Evolutionary conservation across 2,888 invertebrate species (phyloP), one percentile per base, ranked within the genome.

Genomic region (Digitonthophagus gazella): DNA sequence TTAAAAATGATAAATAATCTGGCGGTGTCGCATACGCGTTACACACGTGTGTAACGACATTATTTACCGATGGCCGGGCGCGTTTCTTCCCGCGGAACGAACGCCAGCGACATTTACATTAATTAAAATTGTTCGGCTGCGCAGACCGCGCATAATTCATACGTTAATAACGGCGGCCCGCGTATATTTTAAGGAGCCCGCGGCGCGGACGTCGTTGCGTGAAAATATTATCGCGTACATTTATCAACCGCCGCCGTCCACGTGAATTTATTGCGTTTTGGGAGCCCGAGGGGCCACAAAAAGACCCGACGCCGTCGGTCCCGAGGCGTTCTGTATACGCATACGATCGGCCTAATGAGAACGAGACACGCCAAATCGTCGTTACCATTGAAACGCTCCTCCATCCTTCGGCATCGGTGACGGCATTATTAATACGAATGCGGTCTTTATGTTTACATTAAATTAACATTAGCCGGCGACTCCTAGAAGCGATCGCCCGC

Each of bases 381-480:
- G 80, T 80, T 80, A 80, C 76, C 75, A 77, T 79, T 76, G 77
- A 78, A 79, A 78, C 79, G 79, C 75, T 76, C 78, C 76, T 76
- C 76, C 76, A 75, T 74, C 74, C 73, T 61, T 73, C 76, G 28
- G 28, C 28, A 11, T 44, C 28, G 28, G 28, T 78, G 78, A 79
- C 79, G 78, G 78, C 72, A 78, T 78, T 78, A 79, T 79, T 79
- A 78, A 79, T 79, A 76, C 73, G 69, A 72, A 74, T 73, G 73
- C 72, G 72, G 75, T 74, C 74, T 76, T 76, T 76, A 77, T 77
- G 76, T 78, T 78, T 77, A 76, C 77, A 76, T 78, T 77, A 77
- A 76, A 76, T 76, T 76, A 77, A 75, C 74, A 76, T 75, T 76
- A 76, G 75, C 28, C 28, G 28, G 28, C 11, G 28, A 44, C 28